These are phyloP conservation scores for Toxonevra muliebris DNA, from an alignment of 2,888 invertebrate species.

Conservation along the genomic window DNA sequence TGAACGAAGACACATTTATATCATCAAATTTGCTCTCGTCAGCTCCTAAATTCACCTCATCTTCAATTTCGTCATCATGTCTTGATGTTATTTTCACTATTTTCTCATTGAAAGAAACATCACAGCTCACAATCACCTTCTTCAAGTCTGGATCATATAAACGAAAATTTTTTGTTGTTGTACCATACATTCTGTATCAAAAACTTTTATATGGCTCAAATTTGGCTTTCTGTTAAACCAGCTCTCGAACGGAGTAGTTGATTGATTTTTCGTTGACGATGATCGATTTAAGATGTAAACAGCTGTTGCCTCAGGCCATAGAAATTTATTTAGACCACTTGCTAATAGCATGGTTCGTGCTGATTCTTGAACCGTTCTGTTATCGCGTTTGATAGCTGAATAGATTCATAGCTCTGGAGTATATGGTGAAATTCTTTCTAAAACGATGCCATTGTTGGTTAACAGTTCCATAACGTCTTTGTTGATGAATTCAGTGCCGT, in stretches of 20 bases:
- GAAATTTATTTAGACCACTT: slow-evolving; percentile 3
- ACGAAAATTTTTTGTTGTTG: background rate
- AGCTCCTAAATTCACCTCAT: too few species aligned
- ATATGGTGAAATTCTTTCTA: slow-evolving; percentile 31
- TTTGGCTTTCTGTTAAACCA: background rate
- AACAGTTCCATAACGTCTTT: too few species aligned
- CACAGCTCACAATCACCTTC: slow-evolving; percentile 17
- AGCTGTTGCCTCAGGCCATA: slow-evolving; percentile 4
- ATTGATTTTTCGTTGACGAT: background rate
- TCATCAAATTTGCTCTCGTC: slow-evolving; percentile 2
- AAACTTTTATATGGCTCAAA: slow-evolving; percentile 10
- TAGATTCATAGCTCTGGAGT: slow-evolving; percentile 30
- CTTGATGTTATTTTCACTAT: background rate
- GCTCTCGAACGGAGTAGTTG: background rate
- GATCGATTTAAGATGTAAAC: slow-evolving; percentile 4
- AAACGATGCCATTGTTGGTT: slow-evolving; percentile 26
- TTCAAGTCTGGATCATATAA: background rate
- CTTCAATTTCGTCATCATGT: background rate
- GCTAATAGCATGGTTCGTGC: slow-evolving; percentile 4
- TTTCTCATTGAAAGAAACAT: slow-evolving; percentile 15
- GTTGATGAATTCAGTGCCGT: too few species aligned
- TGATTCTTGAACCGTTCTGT: slow-evolving; percentile 10
- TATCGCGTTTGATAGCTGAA: slow-evolving; percentile 28
- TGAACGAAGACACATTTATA: background rate
- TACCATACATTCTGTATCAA: background rate